phyloP scores from a whole-genome alignment of 64 coral and sea anemone genomes.

The Montipora sp. region DNA sequence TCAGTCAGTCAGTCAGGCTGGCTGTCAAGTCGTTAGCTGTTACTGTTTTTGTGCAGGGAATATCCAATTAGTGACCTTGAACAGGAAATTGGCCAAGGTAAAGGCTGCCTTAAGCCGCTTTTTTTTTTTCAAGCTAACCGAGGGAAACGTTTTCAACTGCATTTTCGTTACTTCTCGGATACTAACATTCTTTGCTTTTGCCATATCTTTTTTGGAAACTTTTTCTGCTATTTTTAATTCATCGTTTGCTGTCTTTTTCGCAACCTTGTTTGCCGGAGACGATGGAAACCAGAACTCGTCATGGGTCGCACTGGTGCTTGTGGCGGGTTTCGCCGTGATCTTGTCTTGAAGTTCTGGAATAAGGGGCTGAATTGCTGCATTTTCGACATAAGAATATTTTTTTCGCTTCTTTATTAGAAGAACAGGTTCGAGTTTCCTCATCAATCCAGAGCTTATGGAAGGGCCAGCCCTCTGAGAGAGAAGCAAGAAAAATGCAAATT shows the following conservation, averaged over 20 bases:
- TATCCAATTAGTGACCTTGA: too few species aligned
- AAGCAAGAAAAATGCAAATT: not conserved
- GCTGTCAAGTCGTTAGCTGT: not conserved
- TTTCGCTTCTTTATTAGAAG: not conserved
- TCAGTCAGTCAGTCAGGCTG: not conserved
- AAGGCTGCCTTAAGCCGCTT: too few species aligned
- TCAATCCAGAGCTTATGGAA: conserved; percentile 17
- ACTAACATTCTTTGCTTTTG: not conserved
- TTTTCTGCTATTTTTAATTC: not conserved
- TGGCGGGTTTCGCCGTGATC: not conserved
- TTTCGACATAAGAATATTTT: not conserved
- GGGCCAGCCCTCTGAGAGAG: conserved; percentile 12
- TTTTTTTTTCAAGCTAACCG: not conserved
- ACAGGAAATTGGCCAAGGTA: too few species aligned
- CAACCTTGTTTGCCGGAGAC: not conserved
- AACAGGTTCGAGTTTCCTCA: conserved; percentile 38
- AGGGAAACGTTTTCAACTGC: not conserved
- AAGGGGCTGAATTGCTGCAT: not conserved
- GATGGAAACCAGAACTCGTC: conserved; percentile 18
- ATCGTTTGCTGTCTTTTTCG: not conserved
- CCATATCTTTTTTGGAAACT: not conserved
- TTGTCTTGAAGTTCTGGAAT: not conserved
- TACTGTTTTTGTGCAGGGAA: too few species aligned
- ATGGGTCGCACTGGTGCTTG: not conserved
- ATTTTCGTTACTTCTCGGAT: not conserved